Conservation (phyloP, 2,113 vertebrate species). For the Limnothrissa miodon region DNA sequence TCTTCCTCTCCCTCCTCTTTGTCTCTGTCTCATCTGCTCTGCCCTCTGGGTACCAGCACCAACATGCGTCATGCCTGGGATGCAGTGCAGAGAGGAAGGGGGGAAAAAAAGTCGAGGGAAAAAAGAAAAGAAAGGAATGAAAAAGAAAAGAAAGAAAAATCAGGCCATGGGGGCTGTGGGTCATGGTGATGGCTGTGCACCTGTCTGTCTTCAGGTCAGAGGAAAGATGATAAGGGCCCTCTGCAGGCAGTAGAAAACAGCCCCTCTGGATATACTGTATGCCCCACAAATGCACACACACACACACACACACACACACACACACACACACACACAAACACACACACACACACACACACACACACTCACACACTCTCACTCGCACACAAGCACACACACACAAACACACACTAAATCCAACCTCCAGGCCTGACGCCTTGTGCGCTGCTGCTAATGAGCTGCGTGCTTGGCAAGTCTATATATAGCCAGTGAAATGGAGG, state of each 20-base stretch:
- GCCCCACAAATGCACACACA: conserved; percentile 26
- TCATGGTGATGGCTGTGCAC: neutral
- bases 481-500: neutral
- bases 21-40: conserved; percentile 8
- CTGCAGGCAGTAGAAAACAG: neutral
- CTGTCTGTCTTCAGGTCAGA: neutral
- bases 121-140: neutral
- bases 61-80: neutral
- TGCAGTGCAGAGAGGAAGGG: neutral
- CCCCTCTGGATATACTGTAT: neutral
- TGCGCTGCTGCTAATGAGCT: neutral
- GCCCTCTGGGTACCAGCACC: neutral
- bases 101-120: conserved; percentile 27
- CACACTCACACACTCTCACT: neutral
- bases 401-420: neutral
- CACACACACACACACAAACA: conserved; percentile 22
- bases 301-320: neutral
- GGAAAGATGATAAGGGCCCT: neutral
- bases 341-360: neutral
- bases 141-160: neutral
- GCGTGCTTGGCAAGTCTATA: neutral
- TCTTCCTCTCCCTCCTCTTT: neutral
- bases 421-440: conserved; percentile 3
- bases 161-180: neutral
- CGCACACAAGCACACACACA: too few relatives aligned